Conservation (phyloP, 2,113 vertebrate genomes). For the Solea solea region DNA sequence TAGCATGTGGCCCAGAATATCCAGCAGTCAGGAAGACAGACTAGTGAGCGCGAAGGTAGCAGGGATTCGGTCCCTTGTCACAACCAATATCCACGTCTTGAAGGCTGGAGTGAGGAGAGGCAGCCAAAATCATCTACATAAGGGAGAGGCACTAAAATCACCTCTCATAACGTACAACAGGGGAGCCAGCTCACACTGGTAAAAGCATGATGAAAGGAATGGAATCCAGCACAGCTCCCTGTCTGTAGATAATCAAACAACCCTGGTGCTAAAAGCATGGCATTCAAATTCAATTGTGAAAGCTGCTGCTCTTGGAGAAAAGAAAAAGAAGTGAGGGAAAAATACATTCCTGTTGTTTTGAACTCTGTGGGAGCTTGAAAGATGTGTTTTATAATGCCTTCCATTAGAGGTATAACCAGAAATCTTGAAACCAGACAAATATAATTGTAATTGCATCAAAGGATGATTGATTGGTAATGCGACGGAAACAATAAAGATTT, state of each 20-base stretch:
- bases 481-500: conserved; percentile 55
- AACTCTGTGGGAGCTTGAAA: conserved; percentile 68
- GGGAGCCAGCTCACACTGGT: conserved; percentile 72
- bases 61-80: conserved; percentile 72
- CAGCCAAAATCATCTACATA: conserved; percentile 73
- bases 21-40: conserved; percentile 62
- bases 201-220: conserved; percentile 78
- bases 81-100: conserved; percentile 73
- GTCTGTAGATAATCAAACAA: conserved; percentile 78
- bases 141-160: conserved; percentile 76
- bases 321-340: conserved; percentile 58
- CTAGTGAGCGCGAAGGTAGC: conserved; percentile 59
- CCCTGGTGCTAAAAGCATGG: conserved; percentile 73
- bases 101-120: conserved; percentile 67
- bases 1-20: conserved; percentile 65
- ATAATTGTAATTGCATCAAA: conserved; percentile 46
- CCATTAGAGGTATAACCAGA: conserved; percentile 58
- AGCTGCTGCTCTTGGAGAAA: conserved; percentile 67
- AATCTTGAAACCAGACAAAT: conserved; percentile 25
- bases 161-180: conserved; percentile 73
- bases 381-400: conserved; percentile 65
- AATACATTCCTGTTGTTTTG: conserved; percentile 71
- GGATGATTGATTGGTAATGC: conserved; percentile 45
- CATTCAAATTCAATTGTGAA: conserved; percentile 76
- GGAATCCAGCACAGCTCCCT: conserved; percentile 75